Evolutionary conservation across 2,888 invertebrate genomes (phyloP).

Genomic region (Drosophila ochracea): DNA sequence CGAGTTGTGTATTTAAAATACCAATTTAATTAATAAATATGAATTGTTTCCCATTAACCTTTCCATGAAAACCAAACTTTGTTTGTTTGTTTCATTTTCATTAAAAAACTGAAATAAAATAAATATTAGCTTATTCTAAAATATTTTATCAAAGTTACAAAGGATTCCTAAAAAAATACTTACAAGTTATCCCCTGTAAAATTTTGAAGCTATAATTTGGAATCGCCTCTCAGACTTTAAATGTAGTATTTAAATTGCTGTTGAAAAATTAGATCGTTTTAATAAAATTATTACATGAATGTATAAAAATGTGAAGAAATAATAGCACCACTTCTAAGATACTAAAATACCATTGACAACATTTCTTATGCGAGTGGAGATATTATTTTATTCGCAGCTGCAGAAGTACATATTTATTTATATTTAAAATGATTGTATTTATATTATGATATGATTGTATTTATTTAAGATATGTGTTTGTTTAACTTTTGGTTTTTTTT

Average conservation of each 20-base stretch:
- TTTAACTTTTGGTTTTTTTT: neutral
- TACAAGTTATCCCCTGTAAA: neutral
- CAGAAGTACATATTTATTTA: neutral
- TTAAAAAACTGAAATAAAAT: neutral
- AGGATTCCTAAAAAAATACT: neutral
- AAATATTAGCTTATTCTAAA: neutral
- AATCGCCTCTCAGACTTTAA: neutral
- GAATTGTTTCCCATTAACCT: neutral
- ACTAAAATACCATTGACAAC: neutral
- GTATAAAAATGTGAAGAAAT: neutral
- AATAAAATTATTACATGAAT: neutral
- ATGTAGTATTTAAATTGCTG: neutral
- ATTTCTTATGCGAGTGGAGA: neutral
- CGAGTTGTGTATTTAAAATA: constrained; percentile 26
- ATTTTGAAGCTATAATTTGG: neutral
- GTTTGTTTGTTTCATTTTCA: neutral
- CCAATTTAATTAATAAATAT: constrained; percentile 8
- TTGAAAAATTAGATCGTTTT: too few relatives aligned
- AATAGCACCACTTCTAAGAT: neutral
- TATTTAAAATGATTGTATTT: neutral
- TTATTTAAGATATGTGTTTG: neutral
- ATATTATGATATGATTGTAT: neutral
- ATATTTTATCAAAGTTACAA: neutral
- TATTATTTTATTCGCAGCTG: neutral
- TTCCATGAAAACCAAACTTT: neutral